Percentiles rank a stretch among this genome's conserved stretches.
Evolutionary conservation across 2,888 invertebrate species (phyloP).

Genomic region (Macrosoma leucophasiata): DNA sequence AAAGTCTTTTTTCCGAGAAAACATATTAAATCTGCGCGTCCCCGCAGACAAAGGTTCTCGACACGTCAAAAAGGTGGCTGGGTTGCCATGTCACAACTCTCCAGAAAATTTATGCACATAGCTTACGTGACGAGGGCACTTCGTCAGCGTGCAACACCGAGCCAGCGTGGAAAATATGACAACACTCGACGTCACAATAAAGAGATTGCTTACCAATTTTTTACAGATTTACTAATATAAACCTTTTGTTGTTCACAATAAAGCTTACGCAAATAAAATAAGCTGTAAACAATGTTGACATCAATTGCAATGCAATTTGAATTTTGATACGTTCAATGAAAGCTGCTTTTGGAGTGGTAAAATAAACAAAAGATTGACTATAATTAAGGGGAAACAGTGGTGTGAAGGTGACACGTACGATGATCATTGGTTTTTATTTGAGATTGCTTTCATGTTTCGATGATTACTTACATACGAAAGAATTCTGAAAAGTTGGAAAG

Average conservation of each 20-base stretch:
- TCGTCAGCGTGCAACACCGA: slow-evolving; percentile 40
- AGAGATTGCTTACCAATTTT: too few relatives aligned
- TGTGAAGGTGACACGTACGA: slow-evolving; percentile 8
- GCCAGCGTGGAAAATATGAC: slow-evolving; percentile 34
- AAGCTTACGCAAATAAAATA: neutral
- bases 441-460: slow-evolving; percentile 28
- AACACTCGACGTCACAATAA: slow-evolving; percentile 29
- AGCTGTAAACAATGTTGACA: too few relatives aligned
- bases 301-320: neutral
- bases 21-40: too few relatives aligned
- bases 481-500: too few relatives aligned
- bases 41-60: slow-evolving; percentile 35
- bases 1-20: too few relatives aligned
- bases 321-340: slow-evolving; percentile 1
- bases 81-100: slow-evolving; percentile 47
- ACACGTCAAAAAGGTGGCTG: slow-evolving; percentile 30
- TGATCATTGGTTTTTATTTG: slow-evolving; percentile 15
- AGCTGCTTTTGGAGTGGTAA: slow-evolving; percentile 3
- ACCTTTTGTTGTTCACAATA: slow-evolving; percentile 2
- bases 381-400: slow-evolving; percentile 15
- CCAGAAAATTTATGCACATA: slow-evolving; percentile 65
- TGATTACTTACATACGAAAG: too few relatives aligned
- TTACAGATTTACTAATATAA: slow-evolving; percentile 6
- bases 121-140: slow-evolving; percentile 42
- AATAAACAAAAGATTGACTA: slow-evolving; percentile 7